Evolutionary conservation across 2,113 vertebrate species (phyloP), one percentile per base, ranked within the genome.

Genomic region (Balaeniceps rex): DNA sequence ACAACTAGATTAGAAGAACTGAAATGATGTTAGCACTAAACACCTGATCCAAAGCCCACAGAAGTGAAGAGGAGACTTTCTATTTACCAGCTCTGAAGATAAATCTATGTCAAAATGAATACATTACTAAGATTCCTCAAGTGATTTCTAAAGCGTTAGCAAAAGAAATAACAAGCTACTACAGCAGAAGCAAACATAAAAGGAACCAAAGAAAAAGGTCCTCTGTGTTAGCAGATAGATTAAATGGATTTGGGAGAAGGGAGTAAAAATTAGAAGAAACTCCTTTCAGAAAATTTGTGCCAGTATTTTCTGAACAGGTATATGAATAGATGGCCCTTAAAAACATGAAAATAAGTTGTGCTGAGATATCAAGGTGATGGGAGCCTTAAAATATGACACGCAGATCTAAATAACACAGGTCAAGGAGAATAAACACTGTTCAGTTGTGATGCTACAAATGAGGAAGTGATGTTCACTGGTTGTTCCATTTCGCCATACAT

Each of bases 91-190:
- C 40, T 83, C 87, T 84, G 70, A 79, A 92, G 74, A 91, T 64
- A 88, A 82, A 94, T 49, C 74, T 87, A 72, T 51, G 70, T 94
- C 66, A 93, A 90, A 97, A 95, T 85, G 84, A 94, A 95, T 87
- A 84, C 24, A 76, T 92, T 92, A 69, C 57, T 72, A 57, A 85
- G 80, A 84, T 89, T 93, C 46, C 94, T 97, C 93, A 66, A 91
- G 95, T 89, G 89, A 82, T 89, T 93, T 85, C 87, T 79, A 79
- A 89, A 89, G 87, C 89, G 87, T 66, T 91, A 94, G 83, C 44
- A 79, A 82, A 83, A 91, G 86, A 93, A 94, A 84, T 91, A 93
- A 79, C 69, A 92, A 94, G 81, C 63, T 66, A 46, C 81, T 70
- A 13, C 15, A 61, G 85, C 71, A 88, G 82, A 90, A 90, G 80